Percentiles rank a stretch among this genome's conserved stretches.
Conservation (phyloP, 2,797 vertebrate species). For the Tadarida brasiliensis region DNA sequence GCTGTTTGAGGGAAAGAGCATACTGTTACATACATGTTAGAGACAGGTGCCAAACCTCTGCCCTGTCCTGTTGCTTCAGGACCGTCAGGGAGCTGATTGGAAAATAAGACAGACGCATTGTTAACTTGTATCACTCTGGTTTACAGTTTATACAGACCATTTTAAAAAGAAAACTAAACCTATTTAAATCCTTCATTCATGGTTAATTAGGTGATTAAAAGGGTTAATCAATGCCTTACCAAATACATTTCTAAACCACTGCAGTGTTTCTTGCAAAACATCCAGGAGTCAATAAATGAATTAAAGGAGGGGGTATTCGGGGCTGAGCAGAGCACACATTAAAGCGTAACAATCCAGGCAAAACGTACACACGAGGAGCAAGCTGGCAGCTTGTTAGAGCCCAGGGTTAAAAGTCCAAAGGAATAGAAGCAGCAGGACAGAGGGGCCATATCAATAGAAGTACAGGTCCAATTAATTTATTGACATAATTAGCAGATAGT, state of each 20-base stretch:
- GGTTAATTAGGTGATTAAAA: constrained; percentile 50
- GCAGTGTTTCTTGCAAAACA: neutral
- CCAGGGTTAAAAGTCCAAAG: neutral
- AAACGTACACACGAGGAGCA: neutral
- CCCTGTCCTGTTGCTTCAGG: neutral
- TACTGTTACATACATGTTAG: constrained; percentile 65
- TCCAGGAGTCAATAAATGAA: constrained; percentile 13
- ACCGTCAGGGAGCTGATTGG: neutral
- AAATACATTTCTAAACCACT: constrained; percentile 33
- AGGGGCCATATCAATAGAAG: neutral
- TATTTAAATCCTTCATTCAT: constrained; percentile 52
- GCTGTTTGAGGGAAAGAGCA: constrained; percentile 60
- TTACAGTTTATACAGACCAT: neutral
- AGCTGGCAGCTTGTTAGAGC: neutral
- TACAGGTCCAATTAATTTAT: constrained; percentile 52
- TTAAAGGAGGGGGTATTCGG: constrained; percentile 25
- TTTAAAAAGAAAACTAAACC: neutral
- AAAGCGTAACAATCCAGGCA: constrained; percentile 4
- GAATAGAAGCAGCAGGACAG: neutral
- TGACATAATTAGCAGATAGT: constrained; percentile 64
- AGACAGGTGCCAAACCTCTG: neutral
- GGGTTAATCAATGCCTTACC: constrained; percentile 25
- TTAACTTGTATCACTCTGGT: neutral
- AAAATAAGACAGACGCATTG: neutral
- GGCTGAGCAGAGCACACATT: neutral